Evolutionary conservation across 2,888 invertebrate genomes (phyloP), one percentile per base, ranked within the genome.

Genomic region (Caenorhabditis imperialis): DNA sequence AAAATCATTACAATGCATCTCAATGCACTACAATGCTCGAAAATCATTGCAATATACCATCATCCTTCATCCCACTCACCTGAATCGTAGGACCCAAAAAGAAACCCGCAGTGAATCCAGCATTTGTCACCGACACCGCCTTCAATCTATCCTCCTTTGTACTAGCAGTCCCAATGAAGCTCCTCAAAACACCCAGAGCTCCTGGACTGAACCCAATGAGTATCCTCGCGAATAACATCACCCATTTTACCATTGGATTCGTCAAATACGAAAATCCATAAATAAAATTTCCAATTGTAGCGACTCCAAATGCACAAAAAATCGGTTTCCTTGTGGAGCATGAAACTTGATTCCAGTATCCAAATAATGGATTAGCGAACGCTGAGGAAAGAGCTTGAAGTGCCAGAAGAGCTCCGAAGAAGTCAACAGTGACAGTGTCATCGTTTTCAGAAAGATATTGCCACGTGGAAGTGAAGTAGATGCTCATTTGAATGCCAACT

Each of bases 391-490:
- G 50, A 0, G 74, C 54, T 48, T 54, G 50, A 16, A 71, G 38
- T 0, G 74, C 77, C 10, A 77, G 38, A 25, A 77, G 55, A 6
- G 60, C 54, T 30, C 77, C 77, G 35, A 77, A 73, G 25, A 77
- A 77, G 40, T 77, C 77, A 14, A 77, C 70, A 0, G 77, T 71
- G 4, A 60, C 77, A 0, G 67, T 58, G 48, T 55, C 57, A 55
- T 77, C 77, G 30, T 57, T 65, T 72, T 76, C 75, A 40, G 70
- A 70, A 27, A 81, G 47, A 57, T 76, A 81, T 38, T 76, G 81
- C 79, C 79, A 81, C 27, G 78, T 81, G 7, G 81, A 81, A 10
- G 79, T 81, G 65, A 79, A 81, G 44, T 79, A 81, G n/a, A 81
- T 74, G 58, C 75, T 73, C 65, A 78, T 73, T 42, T 81, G 81